Evolutionary conservation across 2,797 vertebrate species (phyloP), one percentile per base, ranked within the genome.

Genomic region (Manis javanica): DNA sequence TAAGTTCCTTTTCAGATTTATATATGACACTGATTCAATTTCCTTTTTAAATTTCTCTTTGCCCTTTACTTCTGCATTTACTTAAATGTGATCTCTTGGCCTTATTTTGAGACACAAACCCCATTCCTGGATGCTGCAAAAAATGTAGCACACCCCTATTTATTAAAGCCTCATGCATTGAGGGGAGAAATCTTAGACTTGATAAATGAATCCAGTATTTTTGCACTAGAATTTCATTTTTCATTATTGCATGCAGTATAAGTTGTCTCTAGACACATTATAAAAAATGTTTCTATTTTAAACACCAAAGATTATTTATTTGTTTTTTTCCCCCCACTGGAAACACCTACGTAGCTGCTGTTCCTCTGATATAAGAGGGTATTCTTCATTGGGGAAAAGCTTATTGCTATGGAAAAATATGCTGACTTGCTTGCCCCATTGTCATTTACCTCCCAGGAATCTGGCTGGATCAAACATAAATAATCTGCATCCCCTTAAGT

Each of bases 231-330:
- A 87, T 64, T 97, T 86, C 42, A 83, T 77, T 97, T 96, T 93
- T 72, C 34, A 92, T 96, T 93, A 75, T 51, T 85, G 29, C 1
- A 79, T 57, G 21, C 53, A 96, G 93, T 79, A 86, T 46, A 95
- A 89, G 46, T 96, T 97, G 79, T 90, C 85, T 95, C 53, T 59
- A 95, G 82, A 97, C 77, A 92, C 84, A 93, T 97, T 95, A 46
- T 46, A 97, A 86, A 81, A 95, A 93, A 71, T 69, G 68, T 82
- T 97, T 92, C 93, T 97, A 96, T 96, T 97, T 97, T 97, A 95
- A 96, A 95, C 78, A 79, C 24, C 69, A 84, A 96, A 87, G 63
- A 37, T 77, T 95, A 34, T 75, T 91, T 75, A 46, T 46, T 68
- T 88, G 46, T 75, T 75, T 29, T 75, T 21, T 79, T 75, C 24